phyloP scores from a whole-genome alignment of 2,113 vertebrate genomes.

The Festucalex cinctus region DNA sequence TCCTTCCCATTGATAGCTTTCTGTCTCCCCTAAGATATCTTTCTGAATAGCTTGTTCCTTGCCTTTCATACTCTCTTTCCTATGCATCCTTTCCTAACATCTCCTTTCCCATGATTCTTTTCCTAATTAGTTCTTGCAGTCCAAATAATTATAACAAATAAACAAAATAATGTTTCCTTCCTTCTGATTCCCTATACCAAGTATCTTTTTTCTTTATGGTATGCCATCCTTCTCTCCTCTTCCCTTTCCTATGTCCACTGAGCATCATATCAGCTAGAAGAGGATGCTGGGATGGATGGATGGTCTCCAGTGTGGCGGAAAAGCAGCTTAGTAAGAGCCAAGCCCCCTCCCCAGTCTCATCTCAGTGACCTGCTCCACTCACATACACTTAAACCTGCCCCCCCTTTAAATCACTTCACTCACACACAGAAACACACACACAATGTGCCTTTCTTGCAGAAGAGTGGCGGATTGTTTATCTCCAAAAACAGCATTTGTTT shows the following conservation, averaged over 20 bases:
- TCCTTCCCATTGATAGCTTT: not conserved
- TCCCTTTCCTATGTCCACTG: not conserved
- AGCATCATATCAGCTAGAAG: not conserved
- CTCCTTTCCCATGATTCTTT: too few species aligned
- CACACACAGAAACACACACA: conserved; percentile 22
- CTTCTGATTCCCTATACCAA: too few species aligned
- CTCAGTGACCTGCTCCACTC: conserved; percentile 58
- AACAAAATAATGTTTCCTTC: too few species aligned
- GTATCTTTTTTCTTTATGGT: not conserved
- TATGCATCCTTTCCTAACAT: too few species aligned
- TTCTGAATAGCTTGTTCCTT: not conserved
- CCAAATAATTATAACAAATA: too few species aligned
- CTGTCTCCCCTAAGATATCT: not conserved
- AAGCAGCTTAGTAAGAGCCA: conserved; percentile 53
- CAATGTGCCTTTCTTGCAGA: conserved; percentile 31
- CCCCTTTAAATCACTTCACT: conserved; percentile 8
- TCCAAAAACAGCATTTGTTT: conserved; percentile 50
- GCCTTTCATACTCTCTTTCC: not conserved
- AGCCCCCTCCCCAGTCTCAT: conserved; percentile 40
- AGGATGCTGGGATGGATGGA: conserved; percentile 34
- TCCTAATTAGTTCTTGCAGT: too few species aligned
- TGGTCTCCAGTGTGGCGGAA: conserved; percentile 45
- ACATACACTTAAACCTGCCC: conserved; percentile 40
- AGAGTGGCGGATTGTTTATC: conserved; percentile 48
- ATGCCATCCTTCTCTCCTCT: not conserved